phyloP scores from a whole-genome alignment of 2,888 invertebrate genomes.

The Bhutanitis thaidina region DNA sequence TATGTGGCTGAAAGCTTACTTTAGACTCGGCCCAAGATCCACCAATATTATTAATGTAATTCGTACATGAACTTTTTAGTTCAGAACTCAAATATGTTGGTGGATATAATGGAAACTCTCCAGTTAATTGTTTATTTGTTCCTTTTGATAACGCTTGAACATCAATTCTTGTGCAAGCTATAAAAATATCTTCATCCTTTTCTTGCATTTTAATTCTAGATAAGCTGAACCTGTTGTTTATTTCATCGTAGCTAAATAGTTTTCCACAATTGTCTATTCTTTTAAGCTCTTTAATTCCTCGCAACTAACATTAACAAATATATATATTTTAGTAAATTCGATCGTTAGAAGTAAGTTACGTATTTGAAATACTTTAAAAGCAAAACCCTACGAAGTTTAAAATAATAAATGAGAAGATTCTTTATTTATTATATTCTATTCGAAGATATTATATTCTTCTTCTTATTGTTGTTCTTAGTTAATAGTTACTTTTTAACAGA shows the following conservation, averaged over 20 bases:
- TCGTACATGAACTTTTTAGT: slow-evolving; percentile 51
- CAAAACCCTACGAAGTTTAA: too few species aligned
- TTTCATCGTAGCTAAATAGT: slow-evolving; percentile 51
- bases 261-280: slow-evolving; percentile 21
- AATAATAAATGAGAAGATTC: too few species aligned
- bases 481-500: too few species aligned
- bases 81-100: slow-evolving; percentile 30
- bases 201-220: slow-evolving; percentile 22
- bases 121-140: slow-evolving; percentile 42
- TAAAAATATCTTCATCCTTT: slow-evolving; percentile 43
- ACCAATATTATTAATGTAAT: slow-evolving; percentile 56
- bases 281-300: slow-evolving; percentile 38
- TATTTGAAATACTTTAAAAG: too few species aligned
- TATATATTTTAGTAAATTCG: slow-evolving; percentile 1
- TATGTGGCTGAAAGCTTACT: slow-evolving; percentile 40
- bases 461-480: too few species aligned
- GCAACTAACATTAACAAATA: slow-evolving; percentile 38
- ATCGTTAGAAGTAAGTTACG: too few species aligned
- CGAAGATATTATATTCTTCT: too few species aligned
- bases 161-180: slow-evolving; percentile 59
- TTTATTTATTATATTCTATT: too few species aligned
- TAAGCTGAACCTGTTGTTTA: slow-evolving; percentile 33
- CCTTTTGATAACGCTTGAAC: slow-evolving; percentile 42
- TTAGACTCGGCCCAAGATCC: slow-evolving; percentile 27
- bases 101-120: slow-evolving; percentile 59